A percentile compares a stretch with the other conserved stretches of the same genome.
These are phyloP conservation scores for Tiliacea citrago DNA, from an alignment of 2,888 invertebrate species.

Conservation along the genomic window DNA sequence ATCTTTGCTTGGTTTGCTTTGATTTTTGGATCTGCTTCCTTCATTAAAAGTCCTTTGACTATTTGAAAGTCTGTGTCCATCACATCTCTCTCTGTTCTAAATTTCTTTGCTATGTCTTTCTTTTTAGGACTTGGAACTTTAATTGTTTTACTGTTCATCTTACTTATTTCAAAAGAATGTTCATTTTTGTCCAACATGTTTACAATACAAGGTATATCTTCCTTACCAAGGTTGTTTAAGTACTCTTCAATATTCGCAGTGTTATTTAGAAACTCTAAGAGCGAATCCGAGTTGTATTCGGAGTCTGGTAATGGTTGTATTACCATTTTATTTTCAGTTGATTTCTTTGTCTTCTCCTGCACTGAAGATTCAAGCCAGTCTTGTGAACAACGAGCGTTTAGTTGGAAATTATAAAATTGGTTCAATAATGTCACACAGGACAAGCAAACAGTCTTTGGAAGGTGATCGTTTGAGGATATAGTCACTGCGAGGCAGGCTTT, in stretches of 20 bases:
- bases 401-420: constrained; percentile 87
- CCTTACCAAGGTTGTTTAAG: constrained; percentile 85
- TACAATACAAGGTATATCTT: constrained; percentile 87
- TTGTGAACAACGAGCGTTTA: constrained; percentile 86
- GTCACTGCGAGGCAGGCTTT: constrained; percentile 83
- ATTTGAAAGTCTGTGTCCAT: constrained; percentile 84
- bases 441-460: constrained; percentile 83
- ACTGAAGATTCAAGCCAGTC: constrained; percentile 85
- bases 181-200: constrained; percentile 85
- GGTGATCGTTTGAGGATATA: constrained; percentile 77
- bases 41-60: constrained; percentile 81
- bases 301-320: constrained; percentile 87
- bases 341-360: constrained; percentile 79
- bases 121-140: constrained; percentile 83
- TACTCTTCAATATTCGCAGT: constrained; percentile 88
- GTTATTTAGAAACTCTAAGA: constrained; percentile 87
- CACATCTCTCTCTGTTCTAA: constrained; percentile 81
- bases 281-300: constrained; percentile 88
- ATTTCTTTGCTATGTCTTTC: constrained; percentile 73
- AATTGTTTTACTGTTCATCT: constrained; percentile 70
- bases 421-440: constrained; percentile 83
- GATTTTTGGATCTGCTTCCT: constrained; percentile 77
- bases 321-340: constrained; percentile 77
- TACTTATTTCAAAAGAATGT: constrained; percentile 72
- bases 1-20: constrained; percentile 56